phyloP scores from a whole-genome alignment of 2,797 vertebrate genomes.

The Chiloscyllium punctatum region DNA sequence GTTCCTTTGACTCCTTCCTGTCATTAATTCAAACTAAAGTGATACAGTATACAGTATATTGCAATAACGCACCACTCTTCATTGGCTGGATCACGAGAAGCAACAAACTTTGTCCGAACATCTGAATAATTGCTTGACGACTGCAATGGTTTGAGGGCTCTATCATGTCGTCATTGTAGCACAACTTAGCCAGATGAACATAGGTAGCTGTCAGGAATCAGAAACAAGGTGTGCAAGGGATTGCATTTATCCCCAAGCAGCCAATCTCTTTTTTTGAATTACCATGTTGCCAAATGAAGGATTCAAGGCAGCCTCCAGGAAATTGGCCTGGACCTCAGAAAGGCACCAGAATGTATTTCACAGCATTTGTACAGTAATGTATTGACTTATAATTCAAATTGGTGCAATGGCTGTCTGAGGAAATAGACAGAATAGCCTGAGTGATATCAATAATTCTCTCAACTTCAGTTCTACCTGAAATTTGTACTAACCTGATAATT shows the following conservation, averaged over 20 bases:
- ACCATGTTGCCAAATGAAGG: not conserved
- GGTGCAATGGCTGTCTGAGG: not conserved
- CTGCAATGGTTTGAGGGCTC: not conserved
- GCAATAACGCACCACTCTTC: not conserved
- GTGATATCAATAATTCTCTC: not conserved
- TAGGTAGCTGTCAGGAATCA: not conserved
- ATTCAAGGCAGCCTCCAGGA: not conserved
- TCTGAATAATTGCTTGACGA: not conserved
- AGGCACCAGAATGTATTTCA: not conserved
- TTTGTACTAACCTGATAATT: not conserved
- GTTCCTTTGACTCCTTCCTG: not conserved
- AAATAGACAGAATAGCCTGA: not conserved
- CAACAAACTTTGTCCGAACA: not conserved
- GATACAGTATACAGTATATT: not conserved
- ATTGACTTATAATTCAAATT: not conserved
- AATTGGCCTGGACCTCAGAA: not conserved
- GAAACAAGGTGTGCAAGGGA: not conserved
- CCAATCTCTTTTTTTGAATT: not conserved
- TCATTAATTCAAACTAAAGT: not conserved
- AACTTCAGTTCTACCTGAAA: not conserved
- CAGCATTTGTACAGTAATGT: not conserved
- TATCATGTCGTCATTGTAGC: not conserved
- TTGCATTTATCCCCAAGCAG: not conserved
- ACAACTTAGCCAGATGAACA: not conserved
- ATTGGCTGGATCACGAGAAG: not conserved